These are phyloP conservation scores for Melanostoma mellinum DNA, from an alignment of 2,888 invertebrate genomes.

Conservation along the genomic window DNA sequence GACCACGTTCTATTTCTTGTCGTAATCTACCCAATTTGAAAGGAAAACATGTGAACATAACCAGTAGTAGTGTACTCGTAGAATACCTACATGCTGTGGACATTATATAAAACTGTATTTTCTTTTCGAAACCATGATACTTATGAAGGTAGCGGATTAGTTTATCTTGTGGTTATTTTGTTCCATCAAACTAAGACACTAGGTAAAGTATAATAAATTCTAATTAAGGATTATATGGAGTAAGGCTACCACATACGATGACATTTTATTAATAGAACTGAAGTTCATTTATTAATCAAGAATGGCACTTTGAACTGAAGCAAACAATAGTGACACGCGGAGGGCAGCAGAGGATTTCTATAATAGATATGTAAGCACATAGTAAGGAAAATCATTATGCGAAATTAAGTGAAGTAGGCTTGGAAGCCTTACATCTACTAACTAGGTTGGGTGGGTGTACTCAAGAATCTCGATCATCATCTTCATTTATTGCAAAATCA, in stretches of 20 bases:
- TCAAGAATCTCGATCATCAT: too few relatives aligned
- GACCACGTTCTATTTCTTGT: conserved; percentile 12
- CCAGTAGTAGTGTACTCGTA: background rate
- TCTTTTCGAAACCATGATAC: conserved; percentile 19
- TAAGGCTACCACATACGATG: conserved; percentile 12
- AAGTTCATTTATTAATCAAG: background rate
- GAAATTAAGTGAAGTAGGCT: too few relatives aligned
- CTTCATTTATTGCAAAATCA: too few relatives aligned
- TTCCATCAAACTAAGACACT: background rate
- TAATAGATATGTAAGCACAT: too few relatives aligned
- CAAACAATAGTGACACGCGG: too few relatives aligned
- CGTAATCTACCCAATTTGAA: conserved; percentile 30
- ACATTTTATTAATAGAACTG: background rate
- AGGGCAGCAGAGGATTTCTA: too few relatives aligned
- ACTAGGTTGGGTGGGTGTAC: too few relatives aligned
- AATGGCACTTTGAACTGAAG: background rate
- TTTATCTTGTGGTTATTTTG: conserved; percentile 2
- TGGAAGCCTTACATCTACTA: too few relatives aligned
- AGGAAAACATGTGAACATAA: conserved; percentile 4
- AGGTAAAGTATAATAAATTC: conserved; percentile 22
- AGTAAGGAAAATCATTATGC: too few relatives aligned
- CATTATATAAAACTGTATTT: conserved; percentile 11
- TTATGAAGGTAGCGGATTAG: conserved; percentile 7
- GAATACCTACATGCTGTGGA: background rate
- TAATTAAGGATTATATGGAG: conserved; percentile 31